These are phyloP conservation scores for Patella depressa DNA, from an alignment of 2,888 invertebrate genomes.

Conservation along the genomic window DNA sequence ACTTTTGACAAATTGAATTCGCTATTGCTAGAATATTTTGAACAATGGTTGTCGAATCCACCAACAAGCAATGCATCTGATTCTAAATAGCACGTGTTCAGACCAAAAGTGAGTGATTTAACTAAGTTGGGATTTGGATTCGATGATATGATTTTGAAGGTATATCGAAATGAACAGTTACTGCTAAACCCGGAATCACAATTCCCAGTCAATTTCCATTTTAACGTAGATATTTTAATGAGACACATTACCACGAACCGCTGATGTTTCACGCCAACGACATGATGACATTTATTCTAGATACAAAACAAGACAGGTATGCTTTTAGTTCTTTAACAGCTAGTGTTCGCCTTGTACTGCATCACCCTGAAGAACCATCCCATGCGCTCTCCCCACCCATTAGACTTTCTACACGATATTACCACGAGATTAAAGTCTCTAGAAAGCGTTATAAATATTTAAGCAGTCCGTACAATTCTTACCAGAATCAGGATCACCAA, in stretches of 20 bases:
- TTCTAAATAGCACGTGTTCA: no score
- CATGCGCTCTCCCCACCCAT: not conserved
- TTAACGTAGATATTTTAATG: not conserved
- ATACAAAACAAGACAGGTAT: not conserved
- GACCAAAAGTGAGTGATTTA: no score
- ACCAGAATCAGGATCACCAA: not conserved
- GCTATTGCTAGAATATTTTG: no score
- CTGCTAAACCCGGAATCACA: no score
- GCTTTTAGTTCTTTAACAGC: not conserved
- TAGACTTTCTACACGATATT: not conserved
- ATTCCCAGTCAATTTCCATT: no score
- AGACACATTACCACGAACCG: not conserved
- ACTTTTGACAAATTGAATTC: no score
- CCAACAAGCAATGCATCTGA: no score
- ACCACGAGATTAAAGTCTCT: not conserved
- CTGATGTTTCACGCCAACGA: not conserved
- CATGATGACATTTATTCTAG: not conserved
- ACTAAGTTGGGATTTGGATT: no score
- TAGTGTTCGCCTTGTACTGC: not conserved
- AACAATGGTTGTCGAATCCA: no score
- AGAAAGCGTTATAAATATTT: not conserved
- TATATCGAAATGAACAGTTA: no score
- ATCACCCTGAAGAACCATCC: not conserved
- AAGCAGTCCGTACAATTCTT: not conserved
- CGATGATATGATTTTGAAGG: no score